Evolutionary conservation across 2,797 vertebrate species (phyloP).

Genomic region (Sebastes hubbsi): DNA sequence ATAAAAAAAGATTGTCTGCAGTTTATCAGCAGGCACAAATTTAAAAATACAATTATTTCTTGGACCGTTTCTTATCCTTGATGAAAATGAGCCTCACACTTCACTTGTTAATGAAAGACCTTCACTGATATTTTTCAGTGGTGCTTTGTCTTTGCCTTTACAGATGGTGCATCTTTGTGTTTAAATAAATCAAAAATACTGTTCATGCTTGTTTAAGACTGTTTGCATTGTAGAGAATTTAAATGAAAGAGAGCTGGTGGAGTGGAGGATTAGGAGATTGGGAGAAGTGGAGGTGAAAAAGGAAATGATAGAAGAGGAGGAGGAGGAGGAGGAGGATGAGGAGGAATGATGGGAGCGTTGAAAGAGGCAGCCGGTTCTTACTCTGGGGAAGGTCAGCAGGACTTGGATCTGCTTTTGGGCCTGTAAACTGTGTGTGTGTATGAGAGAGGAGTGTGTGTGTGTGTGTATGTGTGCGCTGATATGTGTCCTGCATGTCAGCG

Average conservation of each 20-base stretch:
- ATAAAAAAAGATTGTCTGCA: background rate
- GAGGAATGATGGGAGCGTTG: background rate
- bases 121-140: background rate
- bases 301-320: background rate
- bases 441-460: background rate
- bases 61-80: background rate
- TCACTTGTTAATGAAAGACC: slow-evolving; percentile 11
- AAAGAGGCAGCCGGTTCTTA: slow-evolving; percentile 16
- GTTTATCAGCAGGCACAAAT: background rate
- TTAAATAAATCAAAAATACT: background rate
- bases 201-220: background rate
- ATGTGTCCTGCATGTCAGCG: slow-evolving; percentile 44
- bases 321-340: background rate
- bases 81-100: slow-evolving; percentile 7
- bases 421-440: slow-evolving; percentile 11
- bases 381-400: slow-evolving; percentile 58
- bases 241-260: background rate
- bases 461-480: slow-evolving; percentile 10
- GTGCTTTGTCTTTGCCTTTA: background rate
- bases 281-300: background rate
- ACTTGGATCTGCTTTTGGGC: slow-evolving; percentile 13
- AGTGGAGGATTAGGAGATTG: background rate
- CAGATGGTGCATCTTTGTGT: background rate
- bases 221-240: background rate
- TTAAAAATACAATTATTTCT: background rate